Conservation (phyloP, 2,797 vertebrate species). For the Rhinella marina region DNA sequence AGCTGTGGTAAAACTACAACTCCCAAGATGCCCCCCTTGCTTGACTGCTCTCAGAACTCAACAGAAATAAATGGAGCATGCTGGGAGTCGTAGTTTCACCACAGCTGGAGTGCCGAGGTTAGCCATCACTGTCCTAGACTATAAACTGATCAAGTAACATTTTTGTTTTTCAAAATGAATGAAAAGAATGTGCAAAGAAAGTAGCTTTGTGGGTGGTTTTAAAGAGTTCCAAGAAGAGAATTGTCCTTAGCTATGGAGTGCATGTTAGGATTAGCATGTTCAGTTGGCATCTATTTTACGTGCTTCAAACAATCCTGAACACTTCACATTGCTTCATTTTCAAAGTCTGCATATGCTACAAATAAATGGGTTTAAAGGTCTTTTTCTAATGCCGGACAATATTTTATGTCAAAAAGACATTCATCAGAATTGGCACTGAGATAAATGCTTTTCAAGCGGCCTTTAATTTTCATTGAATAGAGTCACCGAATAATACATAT, state of each 20-base stretch:
- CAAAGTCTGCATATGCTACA: conserved; percentile 33
- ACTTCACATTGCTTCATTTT: conserved; percentile 51
- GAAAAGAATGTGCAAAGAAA: conserved; percentile 7
- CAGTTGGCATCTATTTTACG: conserved; percentile 30
- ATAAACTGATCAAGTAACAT: not conserved
- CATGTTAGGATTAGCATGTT: conserved; percentile 34
- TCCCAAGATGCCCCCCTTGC: too few species aligned
- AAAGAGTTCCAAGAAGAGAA: not conserved
- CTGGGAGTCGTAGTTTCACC: too few species aligned
- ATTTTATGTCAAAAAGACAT: conserved; percentile 55
- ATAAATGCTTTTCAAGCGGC: conserved; percentile 59
- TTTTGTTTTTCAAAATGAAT: not conserved
- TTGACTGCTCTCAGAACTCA: too few species aligned
- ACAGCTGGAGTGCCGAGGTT: too few species aligned
- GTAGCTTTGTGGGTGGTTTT: not conserved
- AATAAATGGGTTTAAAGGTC: conserved; percentile 30
- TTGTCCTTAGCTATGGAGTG: conserved; percentile 28
- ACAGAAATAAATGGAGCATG: too few species aligned
- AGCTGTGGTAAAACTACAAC: too few species aligned
- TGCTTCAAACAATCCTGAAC: conserved; percentile 32
- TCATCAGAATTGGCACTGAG: conserved; percentile 57
- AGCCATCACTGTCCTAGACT: not conserved
- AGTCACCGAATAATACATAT: conserved; percentile 59
- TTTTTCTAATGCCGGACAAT: conserved; percentile 55
- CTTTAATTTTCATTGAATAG: conserved; percentile 60